A percentile compares a stretch with the other conserved stretches of the same genome.
These are phyloP conservation scores for Rhabditophanes sp. DNA, from an alignment of 2,888 invertebrate species.

Conservation along the genomic window DNA sequence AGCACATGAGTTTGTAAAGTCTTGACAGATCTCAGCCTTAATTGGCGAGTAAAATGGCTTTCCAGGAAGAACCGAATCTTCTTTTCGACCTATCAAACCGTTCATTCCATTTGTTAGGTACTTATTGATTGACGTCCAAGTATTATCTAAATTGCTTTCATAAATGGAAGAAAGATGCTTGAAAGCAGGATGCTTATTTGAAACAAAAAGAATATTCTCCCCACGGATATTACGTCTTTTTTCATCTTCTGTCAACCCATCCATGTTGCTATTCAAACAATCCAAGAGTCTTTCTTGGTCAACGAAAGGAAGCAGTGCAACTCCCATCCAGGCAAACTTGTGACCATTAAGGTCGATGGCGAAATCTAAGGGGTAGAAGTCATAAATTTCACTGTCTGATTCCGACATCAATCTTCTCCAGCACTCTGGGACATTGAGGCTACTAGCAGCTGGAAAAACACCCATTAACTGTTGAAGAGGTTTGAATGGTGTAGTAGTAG, in stretches of 20 bases:
- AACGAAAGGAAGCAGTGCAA: conserved; percentile 87
- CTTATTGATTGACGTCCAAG: too few species aligned
- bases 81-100: too few species aligned
- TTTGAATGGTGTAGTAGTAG: conserved; percentile 75
- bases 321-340: conserved; percentile 97
- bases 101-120: too few species aligned
- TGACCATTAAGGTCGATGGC: conserved; percentile 77
- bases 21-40: too few species aligned
- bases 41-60: too few species aligned
- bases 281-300: conserved; percentile 69
- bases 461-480: conserved; percentile 97
- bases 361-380: conserved; percentile 93
- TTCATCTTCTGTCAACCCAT: conserved; percentile 65
- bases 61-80: too few species aligned
- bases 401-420: conserved; percentile 84
- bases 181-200: conserved; percentile 57
- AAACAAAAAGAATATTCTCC: conserved; percentile 69
- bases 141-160: too few species aligned
- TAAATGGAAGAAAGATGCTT: too few species aligned
- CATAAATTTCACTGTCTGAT: conserved; percentile 80
- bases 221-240: conserved; percentile 69
- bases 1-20: too few species aligned
- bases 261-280: conserved; percentile 16
- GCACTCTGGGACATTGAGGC: conserved; percentile 69
- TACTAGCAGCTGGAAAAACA: conserved; percentile 89